Evolutionary conservation across 2,797 vertebrate genomes (phyloP), one percentile per base, ranked within the genome.

Genomic region (Pachyuromys duprasi): DNA sequence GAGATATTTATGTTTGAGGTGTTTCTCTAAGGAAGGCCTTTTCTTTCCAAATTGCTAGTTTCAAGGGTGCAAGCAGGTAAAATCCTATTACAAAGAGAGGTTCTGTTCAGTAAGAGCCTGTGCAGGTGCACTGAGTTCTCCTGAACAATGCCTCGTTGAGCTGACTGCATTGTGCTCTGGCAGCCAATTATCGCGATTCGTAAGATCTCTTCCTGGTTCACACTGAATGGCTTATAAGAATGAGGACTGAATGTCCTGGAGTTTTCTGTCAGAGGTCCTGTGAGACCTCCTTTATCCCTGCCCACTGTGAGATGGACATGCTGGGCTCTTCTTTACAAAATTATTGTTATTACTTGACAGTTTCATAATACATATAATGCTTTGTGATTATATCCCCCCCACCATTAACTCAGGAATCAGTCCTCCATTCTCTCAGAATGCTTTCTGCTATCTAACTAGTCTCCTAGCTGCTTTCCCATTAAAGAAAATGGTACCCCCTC

Each of bases 1-100:
- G 18, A 7, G 57, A 28, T 76, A 31, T 91, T 96, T 81, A 31
- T 79, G 72, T 86, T 72, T 65, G 75, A 76, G 63, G 17, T 75
- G 18, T 49, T 94, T 93, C 92, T 76, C 24, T 86, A n/a, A 90
- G 36, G 24, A 72, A 63, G 3, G 2, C 62, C 36, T 78, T 75
- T 87, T 57, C 74, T 90, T 95, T 76, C 69, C 45, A 79, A 96
- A 65, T 60, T 95, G 70, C 42, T 94, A 3, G 8, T 86, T 86
- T 90, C 53, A 79, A 63, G 94, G 81, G n/a, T 92, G 49, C 45
- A 89, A 79, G 60, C 57, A 89, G 76, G 93, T 90, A 69, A 96
- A 89, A 96, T 92, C 74, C 69, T 83, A 31, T 78, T 53, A 97
- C 88, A 97, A 95, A 94, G 94, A 88, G 45, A 80, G 60, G 53